Evolutionary conservation across 2,113 vertebrate species (phyloP).

Genomic region (Illadopsis cleaveri): DNA sequence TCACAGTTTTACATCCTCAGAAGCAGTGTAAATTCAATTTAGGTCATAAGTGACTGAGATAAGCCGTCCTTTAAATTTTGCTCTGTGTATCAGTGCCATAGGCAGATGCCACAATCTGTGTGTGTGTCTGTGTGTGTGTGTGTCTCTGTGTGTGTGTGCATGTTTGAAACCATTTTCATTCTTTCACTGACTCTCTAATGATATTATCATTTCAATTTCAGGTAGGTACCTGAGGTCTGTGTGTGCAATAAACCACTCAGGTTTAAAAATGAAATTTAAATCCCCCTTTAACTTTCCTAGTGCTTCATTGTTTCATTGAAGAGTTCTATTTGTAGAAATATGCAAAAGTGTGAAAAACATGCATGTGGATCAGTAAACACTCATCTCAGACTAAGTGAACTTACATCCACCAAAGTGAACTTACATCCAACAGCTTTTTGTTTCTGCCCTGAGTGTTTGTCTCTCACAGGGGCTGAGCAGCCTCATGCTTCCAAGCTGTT

Average conservation of each 20-base stretch:
- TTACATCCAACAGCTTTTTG: neutral
- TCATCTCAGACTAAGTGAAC: neutral
- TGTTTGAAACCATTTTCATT: neutral
- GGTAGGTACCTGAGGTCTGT: neutral
- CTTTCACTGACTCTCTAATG: neutral
- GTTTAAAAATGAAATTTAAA: neutral
- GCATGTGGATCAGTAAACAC: neutral
- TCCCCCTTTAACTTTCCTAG: neutral
- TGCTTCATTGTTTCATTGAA: neutral
- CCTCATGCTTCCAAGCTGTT: neutral
- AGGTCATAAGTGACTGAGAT: neutral
- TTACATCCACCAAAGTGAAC: neutral
- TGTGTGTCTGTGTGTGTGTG: neutral
- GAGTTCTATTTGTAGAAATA: neutral
- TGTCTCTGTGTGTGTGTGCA: neutral
- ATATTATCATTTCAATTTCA: neutral
- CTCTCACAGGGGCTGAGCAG: neutral
- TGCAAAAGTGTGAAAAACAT: neutral
- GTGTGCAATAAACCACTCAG: neutral
- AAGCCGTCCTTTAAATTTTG: neutral
- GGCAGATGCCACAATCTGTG: neutral
- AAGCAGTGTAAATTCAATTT: neutral
- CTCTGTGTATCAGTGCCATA: neutral
- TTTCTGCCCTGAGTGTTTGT: neutral
- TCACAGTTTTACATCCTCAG: neutral